phyloP scores from a whole-genome alignment of 2,113 vertebrate genomes.

The Isurus oxyrinchus region DNA sequence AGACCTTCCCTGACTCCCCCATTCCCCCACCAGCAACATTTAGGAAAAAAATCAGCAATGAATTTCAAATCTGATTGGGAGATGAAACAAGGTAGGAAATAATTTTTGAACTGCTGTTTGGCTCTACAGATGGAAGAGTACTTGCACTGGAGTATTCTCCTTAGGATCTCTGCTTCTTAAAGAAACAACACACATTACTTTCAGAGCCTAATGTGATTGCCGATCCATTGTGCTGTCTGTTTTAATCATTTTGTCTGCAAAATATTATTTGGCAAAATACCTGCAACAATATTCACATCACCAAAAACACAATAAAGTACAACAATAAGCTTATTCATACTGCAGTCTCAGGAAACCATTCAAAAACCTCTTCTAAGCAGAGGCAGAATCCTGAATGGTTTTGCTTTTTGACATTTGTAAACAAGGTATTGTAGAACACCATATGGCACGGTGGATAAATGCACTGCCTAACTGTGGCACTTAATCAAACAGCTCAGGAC shows the following conservation, averaged over 20 bases:
- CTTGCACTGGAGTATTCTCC: neutral
- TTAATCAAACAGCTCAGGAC: neutral
- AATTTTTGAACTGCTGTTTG: neutral
- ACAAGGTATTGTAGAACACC: neutral
- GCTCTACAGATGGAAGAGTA: neutral
- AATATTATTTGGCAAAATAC: neutral
- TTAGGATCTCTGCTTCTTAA: neutral
- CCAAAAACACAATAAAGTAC: neutral
- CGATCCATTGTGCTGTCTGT: neutral
- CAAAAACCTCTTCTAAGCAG: neutral
- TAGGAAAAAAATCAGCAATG: neutral
- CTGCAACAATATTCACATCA: neutral
- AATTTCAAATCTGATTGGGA: neutral
- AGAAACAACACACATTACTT: neutral
- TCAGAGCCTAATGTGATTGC: neutral
- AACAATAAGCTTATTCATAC: neutral
- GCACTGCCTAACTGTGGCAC: neutral
- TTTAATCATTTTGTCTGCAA: neutral
- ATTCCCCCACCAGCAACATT: neutral
- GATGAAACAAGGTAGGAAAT: neutral
- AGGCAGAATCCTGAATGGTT: neutral
- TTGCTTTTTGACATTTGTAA: neutral
- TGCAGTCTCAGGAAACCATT: neutral
- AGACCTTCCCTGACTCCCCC: neutral
- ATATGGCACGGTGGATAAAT: neutral